phyloP scores from a whole-genome alignment of 2,797 vertebrate genomes.

The Ptychadena robeensis region DNA sequence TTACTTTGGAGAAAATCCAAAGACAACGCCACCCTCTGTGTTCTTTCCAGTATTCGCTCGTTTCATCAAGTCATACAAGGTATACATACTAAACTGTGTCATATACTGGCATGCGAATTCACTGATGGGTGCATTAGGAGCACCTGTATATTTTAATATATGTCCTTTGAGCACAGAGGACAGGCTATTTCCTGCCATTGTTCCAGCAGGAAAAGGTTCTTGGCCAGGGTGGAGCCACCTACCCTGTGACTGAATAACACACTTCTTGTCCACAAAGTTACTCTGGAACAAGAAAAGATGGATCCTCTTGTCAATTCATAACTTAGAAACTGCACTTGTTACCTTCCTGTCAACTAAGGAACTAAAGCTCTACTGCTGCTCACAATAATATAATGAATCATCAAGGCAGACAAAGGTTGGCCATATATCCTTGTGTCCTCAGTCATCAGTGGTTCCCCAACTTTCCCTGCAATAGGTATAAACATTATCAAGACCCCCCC shows the following conservation, averaged over 20 bases:
- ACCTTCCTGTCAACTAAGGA: too few species aligned
- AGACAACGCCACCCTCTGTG: constrained; percentile 93
- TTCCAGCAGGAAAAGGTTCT: constrained; percentile 67
- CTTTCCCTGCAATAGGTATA: too few species aligned
- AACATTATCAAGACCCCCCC: too few species aligned
- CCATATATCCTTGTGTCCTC: too few species aligned
- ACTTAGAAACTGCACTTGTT: not conserved
- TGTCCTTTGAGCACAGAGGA: constrained; percentile 41
- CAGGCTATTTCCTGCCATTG: constrained; percentile 69
- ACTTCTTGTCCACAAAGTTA: not conserved
- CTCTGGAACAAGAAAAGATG: not conserved
- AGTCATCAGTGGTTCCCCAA: too few species aligned
- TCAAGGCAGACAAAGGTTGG: too few species aligned
- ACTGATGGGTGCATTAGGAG: not conserved
- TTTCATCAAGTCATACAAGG: constrained; percentile 97
- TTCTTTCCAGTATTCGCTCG: constrained; percentile 97
- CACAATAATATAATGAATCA: too few species aligned
- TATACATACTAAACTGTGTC: constrained; percentile 66
- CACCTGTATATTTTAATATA: constrained; percentile 29
- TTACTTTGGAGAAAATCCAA: constrained; percentile 95
- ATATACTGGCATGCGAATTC: not conserved
- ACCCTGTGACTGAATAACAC: not conserved
- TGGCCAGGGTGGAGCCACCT: constrained; percentile 35
- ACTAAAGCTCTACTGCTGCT: too few species aligned
- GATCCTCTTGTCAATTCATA: not conserved